Percentiles rank a stretch among this genome's conserved stretches.
Conservation (phyloP, 2,113 vertebrate species). For the Xiphophorus maculatus region DNA sequence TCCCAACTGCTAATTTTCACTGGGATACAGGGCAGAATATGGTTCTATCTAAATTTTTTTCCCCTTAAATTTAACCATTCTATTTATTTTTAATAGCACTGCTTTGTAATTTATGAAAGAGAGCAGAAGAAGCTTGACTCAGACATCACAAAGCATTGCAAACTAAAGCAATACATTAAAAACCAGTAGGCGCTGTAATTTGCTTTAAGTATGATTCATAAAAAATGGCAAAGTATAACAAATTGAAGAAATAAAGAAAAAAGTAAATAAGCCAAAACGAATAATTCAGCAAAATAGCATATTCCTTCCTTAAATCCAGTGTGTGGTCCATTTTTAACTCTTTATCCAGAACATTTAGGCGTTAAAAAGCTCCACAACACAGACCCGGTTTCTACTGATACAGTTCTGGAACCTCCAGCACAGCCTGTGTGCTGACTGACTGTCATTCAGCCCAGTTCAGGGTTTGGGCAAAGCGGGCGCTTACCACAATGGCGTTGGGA, state of each 20-base stretch:
- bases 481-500: slow-evolving; percentile 99
- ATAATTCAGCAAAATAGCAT: background rate
- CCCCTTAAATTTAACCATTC: too few species aligned
- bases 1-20: background rate
- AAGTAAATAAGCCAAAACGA: background rate
- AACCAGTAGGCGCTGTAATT: background rate
- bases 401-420: slow-evolving; percentile 59
- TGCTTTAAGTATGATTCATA: background rate
- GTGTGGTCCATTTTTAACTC: background rate
- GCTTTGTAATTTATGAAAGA: too few species aligned
- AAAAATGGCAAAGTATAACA: background rate
- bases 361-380: slow-evolving; percentile 19
- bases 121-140: too few species aligned
- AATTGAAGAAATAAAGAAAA: background rate
- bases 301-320: slow-evolving; percentile 7
- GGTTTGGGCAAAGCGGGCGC: slow-evolving; percentile 67
- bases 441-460: slow-evolving; percentile 44
- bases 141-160: too few species aligned
- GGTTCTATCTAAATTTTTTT: background rate
- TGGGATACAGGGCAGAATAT: background rate
- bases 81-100: too few species aligned
- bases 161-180: background rate
- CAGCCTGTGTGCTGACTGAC: slow-evolving; percentile 37
- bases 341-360: slow-evolving; percentile 28
- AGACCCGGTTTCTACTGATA: slow-evolving; percentile 12